These are phyloP conservation scores for Spheniscus mendiculus DNA, from an alignment of 2,113 vertebrate species.

Conservation along the genomic window DNA sequence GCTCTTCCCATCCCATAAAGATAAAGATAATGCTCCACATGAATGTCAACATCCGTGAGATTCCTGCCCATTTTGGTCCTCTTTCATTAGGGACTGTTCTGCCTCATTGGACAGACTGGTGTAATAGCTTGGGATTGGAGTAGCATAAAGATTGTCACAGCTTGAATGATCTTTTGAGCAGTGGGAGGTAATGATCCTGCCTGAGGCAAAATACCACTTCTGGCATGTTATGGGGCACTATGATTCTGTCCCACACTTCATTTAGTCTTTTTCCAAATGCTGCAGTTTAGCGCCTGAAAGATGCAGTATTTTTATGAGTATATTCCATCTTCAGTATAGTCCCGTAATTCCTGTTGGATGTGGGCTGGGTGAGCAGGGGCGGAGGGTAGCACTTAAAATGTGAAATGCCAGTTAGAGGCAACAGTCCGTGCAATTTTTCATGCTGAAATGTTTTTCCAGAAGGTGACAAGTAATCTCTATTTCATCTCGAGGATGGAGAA, in stretches of 20 bases:
- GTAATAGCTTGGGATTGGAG: conserved; percentile 21
- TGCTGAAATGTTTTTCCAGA: not conserved
- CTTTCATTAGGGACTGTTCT: conserved; percentile 34
- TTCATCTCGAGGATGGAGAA: not conserved
- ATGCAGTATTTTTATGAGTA: not conserved
- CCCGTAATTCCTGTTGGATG: not conserved
- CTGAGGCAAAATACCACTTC: not conserved
- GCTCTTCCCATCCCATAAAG: not conserved
- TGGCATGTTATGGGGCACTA: not conserved
- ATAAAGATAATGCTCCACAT: not conserved
- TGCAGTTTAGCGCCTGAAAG: conserved; percentile 22
- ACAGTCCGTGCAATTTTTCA: not conserved
- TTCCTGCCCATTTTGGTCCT: conserved; percentile 5
- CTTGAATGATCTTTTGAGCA: conserved; percentile 25
- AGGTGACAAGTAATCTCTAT: not conserved
- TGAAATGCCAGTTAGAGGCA: not conserved
- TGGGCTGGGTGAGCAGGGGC: not conserved
- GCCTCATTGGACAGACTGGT: conserved; percentile 23
- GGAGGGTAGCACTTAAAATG: not conserved
- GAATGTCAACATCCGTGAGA: not conserved
- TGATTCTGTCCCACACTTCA: conserved; percentile 8
- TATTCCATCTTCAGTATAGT: not conserved
- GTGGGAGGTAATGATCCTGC: conserved; percentile 35
- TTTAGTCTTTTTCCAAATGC: not conserved
- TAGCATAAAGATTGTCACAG: conserved; percentile 25